Evolutionary conservation across 2,888 invertebrate genomes (phyloP).

Genomic region (Parnassius glacialis): DNA sequence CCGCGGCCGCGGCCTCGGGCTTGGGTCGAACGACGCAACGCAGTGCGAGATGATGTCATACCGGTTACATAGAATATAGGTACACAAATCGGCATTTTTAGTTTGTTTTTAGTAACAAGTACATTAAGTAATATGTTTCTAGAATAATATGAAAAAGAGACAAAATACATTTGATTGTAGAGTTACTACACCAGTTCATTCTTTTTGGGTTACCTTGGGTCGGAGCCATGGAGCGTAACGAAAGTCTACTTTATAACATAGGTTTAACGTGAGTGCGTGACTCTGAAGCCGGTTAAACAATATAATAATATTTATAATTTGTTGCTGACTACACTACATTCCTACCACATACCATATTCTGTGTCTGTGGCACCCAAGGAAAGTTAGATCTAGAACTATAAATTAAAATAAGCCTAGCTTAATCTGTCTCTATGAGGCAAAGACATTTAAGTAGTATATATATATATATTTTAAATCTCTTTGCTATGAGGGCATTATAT

Average conservation of each 20-base stretch:
- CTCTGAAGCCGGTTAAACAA: constrained; percentile 18
- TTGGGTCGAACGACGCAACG: constrained; percentile 34
- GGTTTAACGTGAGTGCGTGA: not conserved
- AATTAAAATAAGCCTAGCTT: too few species aligned
- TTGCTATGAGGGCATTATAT: too few species aligned
- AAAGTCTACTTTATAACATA: constrained; percentile 1
- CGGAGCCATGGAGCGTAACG: constrained; percentile 11
- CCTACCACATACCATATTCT: too few species aligned
- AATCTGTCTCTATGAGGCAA: too few species aligned
- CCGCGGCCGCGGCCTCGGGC: constrained; percentile 41
- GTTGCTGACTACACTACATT: not conserved
- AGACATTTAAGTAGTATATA: too few species aligned
- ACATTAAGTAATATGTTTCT: not conserved
- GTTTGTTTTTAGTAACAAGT: constrained; percentile 6
- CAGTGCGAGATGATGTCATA: constrained; percentile 38
- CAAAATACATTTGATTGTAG: too few species aligned
- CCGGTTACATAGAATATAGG: not conserved
- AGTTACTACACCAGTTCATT: too few species aligned
- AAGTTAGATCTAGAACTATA: too few species aligned
- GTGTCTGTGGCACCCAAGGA: too few species aligned
- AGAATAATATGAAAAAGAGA: not conserved
- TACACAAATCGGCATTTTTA: constrained; percentile 8
- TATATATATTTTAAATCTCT: too few species aligned
- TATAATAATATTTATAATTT: constrained; percentile 15
- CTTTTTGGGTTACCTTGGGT: too few species aligned